Evolutionary conservation across 2,888 invertebrate species (phyloP), one percentile per base, ranked within the genome.

Genomic region (Brachypterus glaber): DNA sequence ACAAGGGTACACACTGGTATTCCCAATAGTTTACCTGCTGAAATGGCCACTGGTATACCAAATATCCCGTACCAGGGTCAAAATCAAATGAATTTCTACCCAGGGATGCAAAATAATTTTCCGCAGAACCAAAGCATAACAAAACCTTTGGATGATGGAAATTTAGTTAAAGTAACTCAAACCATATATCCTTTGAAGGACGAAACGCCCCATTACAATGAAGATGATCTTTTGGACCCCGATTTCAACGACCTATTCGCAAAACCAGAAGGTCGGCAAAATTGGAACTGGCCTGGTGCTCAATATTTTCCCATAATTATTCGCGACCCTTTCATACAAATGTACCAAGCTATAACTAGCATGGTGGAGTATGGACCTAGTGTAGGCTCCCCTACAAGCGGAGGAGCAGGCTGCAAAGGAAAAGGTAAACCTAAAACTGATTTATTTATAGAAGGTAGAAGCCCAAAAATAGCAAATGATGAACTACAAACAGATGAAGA

Each of bases 301-400:
- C 60, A 64, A 21, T 63, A 64, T 21, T 77, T 76, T 49, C 77
- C 77, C 1, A 65, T 77, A 18, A 54, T 73, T 5, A 68, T 77
- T 17, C 72, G 69, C 57, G 73, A 77, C 51, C 77, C 77, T 1
- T 54, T 76, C 8, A 51, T 72, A 4, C 69, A 68, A 39, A 63
- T 73, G 33, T 57, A 70, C 18, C 74, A 73, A 30, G 71, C 72
- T 2, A 68, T 70, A 54, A 69, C 68, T 17, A 71, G 69, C 43
- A 67, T 77, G 49, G 52, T 77, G 30, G 74, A 78, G 57, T 72
- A 72, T 46, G 77, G 76, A 1, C 75, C 74, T 49, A 64, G 52
- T 32, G 73, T 73, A 25, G 74, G 75, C 48, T n/a, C n/a, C n/a
- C n/a, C n/a, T n/a, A n/a, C n/a, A n/a, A n/a, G n/a, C n/a, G n/a